Evolutionary conservation across 2,113 vertebrate species (phyloP).

Genomic region (Leptosomus discolor): DNA sequence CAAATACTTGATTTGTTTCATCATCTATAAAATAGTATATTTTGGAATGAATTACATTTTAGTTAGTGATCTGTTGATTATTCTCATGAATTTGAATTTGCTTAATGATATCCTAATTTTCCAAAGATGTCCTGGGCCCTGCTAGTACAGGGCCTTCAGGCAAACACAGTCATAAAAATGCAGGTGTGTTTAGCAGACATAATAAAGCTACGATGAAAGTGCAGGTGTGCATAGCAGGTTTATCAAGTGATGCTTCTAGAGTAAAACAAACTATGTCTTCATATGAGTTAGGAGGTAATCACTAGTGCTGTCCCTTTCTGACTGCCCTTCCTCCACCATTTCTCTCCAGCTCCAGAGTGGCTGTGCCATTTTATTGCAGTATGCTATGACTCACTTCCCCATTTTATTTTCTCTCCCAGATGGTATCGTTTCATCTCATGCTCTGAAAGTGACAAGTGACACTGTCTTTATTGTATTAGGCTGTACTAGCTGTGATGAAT

Average conservation of each 20-base stretch:
- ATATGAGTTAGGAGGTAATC: slow-evolving; percentile 39
- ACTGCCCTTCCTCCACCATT: slow-evolving; percentile 33
- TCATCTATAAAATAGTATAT: background rate
- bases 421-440: slow-evolving; percentile 53
- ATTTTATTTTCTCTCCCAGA: slow-evolving; percentile 35
- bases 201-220: slow-evolving; percentile 4
- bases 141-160: background rate
- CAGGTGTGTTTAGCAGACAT: slow-evolving; percentile 55
- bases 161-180: slow-evolving; percentile 33
- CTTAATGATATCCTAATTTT: slow-evolving; percentile 22
- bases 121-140: background rate
- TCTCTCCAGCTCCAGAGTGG: slow-evolving; percentile 35
- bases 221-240: slow-evolving; percentile 60
- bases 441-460: slow-evolving; percentile 47
- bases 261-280: background rate
- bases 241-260: background rate
- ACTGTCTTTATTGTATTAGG: slow-evolving; percentile 1
- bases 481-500: background rate
- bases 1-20: background rate
- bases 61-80: slow-evolving; percentile 17
- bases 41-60: background rate
- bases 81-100: slow-evolving; percentile 8
- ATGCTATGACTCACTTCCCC: slow-evolving; percentile 47
- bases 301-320: background rate
- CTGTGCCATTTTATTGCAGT: slow-evolving; percentile 13